Base-by-base conservation (phyloP, 2,113 vertebrate genomes). In the Aix galericulata region DNA sequence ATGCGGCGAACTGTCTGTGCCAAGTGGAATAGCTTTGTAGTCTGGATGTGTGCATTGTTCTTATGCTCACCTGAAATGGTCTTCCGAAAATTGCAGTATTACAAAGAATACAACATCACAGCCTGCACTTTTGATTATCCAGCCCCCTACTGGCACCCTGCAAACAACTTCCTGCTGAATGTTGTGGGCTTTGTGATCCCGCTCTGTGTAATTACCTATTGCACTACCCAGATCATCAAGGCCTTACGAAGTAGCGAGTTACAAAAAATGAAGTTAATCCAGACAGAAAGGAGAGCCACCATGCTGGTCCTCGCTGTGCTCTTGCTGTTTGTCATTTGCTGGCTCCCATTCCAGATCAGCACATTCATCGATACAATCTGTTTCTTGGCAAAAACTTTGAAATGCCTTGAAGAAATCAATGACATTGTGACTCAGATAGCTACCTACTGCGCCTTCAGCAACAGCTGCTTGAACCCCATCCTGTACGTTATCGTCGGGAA, bases 401-500 rank as follows among this genome's bases (percentile, higher is more conserved):
- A 94, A 9, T 99, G 99, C 89, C 8, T 76, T 1, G 22, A 34
- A 38, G 50, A 75, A 0, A 36, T 72, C 6, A 29, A 99, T 3
- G 98, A 98, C 0, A 29, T 99, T 59, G 79, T 98, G 89, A 98
- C 98, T 21, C 98, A 99, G 94, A 82, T 99, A 48, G 97, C 98
- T 62, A 93, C 86, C 1, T 99, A 98, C 85, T 86, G 98, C 25
- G 98, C 97, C 83, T 99, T 98, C 32, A 99, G 98, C 97, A 99
- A 99, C 97, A 99, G 99, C 91, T 98, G 98, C 77, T 97, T 99
- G 73, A 99, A 99, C 96, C 99, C 99, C 0, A 78, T 99, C 68
- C 95, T 99, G 20, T 99, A 99, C 0, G 99, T 99, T 58, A 98
- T 99, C 5, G 99, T 99, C 2, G 99, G 99, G 38, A 99, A 99